These are phyloP conservation scores for Drosophila percnosoma DNA, from an alignment of 2,888 invertebrate genomes.

Conservation along the genomic window DNA sequence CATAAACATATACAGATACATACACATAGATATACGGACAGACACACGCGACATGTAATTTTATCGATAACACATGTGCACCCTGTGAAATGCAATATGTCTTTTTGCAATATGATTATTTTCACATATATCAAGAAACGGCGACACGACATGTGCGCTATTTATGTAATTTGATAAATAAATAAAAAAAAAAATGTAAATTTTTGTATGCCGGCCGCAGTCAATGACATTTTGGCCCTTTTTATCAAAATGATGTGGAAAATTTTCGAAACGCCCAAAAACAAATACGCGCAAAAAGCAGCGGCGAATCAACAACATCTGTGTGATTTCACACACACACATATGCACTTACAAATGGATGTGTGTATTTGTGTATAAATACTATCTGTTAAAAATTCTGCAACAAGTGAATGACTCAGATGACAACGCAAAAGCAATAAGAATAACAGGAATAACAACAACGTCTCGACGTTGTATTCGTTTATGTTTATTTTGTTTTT, in stretches of 20 bases:
- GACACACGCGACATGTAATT: constrained; percentile 26
- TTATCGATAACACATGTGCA: constrained; percentile 57
- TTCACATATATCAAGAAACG: constrained; percentile 9
- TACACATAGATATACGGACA: not conserved
- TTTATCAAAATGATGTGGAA: constrained; percentile 62
- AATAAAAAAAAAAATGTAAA: not conserved
- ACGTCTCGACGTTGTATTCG: constrained; percentile 25
- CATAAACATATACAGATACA: constrained; percentile 14
- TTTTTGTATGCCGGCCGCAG: constrained; percentile 18
- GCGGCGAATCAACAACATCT: constrained; percentile 33
- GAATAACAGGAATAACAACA: constrained; percentile 62
- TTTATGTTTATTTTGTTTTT: constrained; percentile 59
- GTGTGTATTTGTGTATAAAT: constrained; percentile 37
- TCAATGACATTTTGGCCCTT: constrained; percentile 54
- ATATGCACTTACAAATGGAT: constrained; percentile 15
- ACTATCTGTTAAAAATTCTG: constrained; percentile 73
- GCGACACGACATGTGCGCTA: constrained; percentile 18
- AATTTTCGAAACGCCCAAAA: constrained; percentile 43
- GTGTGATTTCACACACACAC: constrained; percentile 21
- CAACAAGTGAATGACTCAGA: constrained; percentile 78
- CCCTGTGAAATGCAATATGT: constrained; percentile 37
- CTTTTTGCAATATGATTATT: constrained; percentile 39
- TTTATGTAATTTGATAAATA: constrained; percentile 22
- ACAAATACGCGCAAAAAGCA: constrained; percentile 28
- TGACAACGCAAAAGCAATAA: constrained; percentile 57